Conservation (phyloP, 2,797 vertebrate species). For the Carapus acus region DNA sequence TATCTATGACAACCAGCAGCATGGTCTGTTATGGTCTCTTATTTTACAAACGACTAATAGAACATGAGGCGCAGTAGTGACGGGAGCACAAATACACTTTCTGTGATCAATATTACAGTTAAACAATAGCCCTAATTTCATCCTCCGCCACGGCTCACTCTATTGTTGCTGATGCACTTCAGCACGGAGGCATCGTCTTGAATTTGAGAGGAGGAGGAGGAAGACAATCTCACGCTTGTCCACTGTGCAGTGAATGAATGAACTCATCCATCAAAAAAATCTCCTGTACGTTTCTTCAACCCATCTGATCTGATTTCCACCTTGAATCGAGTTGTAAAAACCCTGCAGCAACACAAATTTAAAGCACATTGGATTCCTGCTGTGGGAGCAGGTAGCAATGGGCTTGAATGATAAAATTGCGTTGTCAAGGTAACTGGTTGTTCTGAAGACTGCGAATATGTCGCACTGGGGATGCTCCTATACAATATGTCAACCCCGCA, state of each 20-base stretch:
- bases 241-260: slow-evolving; percentile 10
- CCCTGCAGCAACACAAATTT: slow-evolving; percentile 58
- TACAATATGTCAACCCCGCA: slow-evolving; percentile 56
- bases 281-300: slow-evolving; percentile 24
- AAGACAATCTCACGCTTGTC: slow-evolving; percentile 14
- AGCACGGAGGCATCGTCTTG: slow-evolving; percentile 13
- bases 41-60: not conserved
- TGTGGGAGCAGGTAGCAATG: slow-evolving; percentile 73
- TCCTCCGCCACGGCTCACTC: not conserved
- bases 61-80: not conserved
- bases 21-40: slow-evolving; percentile 4
- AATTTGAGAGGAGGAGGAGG: slow-evolving; percentile 4
- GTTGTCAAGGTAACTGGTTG: slow-evolving; percentile 83
- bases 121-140: slow-evolving; percentile 2
- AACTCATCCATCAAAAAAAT: slow-evolving; percentile 28
- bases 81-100: not conserved
- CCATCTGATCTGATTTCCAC: slow-evolving; percentile 32
- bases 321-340: slow-evolving; percentile 39
- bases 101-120: not conserved
- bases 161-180: slow-evolving; percentile 6
- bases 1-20: not conserved
- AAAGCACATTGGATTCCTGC: slow-evolving; percentile 64
- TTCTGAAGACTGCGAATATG: slow-evolving; percentile 70
- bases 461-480: slow-evolving; percentile 59
- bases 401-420: slow-evolving; percentile 77